Percentiles rank a stretch among this genome's conserved stretches.
These are phyloP conservation scores for Temnothorax nylanderi DNA, from an alignment of 1,140 invertebrate genomes.

Conservation along the genomic window DNA sequence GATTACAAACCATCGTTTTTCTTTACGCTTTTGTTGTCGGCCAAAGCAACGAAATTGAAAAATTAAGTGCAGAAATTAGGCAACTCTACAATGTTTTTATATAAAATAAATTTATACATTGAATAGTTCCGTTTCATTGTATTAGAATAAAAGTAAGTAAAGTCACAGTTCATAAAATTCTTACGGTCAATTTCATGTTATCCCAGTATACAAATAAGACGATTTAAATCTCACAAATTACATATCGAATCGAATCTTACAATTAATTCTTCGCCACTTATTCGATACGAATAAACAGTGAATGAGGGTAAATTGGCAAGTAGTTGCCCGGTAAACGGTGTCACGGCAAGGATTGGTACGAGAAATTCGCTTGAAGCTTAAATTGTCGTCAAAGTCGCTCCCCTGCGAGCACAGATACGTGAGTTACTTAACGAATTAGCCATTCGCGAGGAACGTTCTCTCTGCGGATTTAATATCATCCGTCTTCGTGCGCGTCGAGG, in stretches of 20 bases:
- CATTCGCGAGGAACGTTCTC: slow-evolving; percentile 43
- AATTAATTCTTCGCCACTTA: background rate
- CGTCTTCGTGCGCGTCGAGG: slow-evolving; percentile 48
- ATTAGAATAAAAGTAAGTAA: background rate
- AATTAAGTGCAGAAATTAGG: background rate
- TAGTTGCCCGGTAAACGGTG: slow-evolving; percentile 1
- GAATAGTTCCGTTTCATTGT: background rate
- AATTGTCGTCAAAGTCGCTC: slow-evolving; percentile 32
- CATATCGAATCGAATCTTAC: background rate
- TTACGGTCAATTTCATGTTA: background rate
- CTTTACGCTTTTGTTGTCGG: background rate
- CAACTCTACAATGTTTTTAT: background rate
- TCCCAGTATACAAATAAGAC: background rate
- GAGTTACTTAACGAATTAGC: slow-evolving; percentile 51
- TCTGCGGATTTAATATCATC: slow-evolving; percentile 61
- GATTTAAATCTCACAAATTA: background rate
- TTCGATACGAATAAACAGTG: background rate
- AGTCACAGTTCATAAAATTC: background rate
- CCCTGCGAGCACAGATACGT: slow-evolving; percentile 27
- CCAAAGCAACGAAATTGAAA: background rate
- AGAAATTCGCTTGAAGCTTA: slow-evolving; percentile 43
- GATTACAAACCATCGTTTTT: background rate
- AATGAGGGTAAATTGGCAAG: slow-evolving; percentile 11
- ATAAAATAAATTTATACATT: background rate
- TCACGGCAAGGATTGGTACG: background rate